Conservation (phyloP, 2,797 vertebrate genomes). For the Eupleurogrammus muticus region DNA sequence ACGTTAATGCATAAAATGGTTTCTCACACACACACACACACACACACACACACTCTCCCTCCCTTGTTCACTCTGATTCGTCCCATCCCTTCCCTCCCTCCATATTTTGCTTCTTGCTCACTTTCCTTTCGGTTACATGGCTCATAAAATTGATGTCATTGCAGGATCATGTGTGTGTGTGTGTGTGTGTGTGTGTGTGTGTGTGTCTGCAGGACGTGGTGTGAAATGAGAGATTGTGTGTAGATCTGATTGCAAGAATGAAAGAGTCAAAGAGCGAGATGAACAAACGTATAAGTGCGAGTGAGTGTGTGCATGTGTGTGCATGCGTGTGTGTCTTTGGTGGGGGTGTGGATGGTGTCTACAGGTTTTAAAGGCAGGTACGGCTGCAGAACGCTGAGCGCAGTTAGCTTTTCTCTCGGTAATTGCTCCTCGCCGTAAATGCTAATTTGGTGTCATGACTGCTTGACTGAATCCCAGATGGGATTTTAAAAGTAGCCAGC, state of each 20-base stretch:
- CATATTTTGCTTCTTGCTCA: conserved; percentile 22
- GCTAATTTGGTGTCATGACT: conserved; percentile 81
- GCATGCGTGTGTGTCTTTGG: conserved; percentile 57
- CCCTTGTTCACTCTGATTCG: conserved; percentile 62
- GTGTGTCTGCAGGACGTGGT: conserved; percentile 18
- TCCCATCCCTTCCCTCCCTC: conserved; percentile 26
- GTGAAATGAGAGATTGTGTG: conserved; percentile 46
- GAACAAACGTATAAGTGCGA: conserved; percentile 9
- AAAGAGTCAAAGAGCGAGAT: conserved; percentile 32
- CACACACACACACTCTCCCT: no score
- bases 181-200: conserved; percentile 19
- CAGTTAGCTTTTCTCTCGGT: conserved; percentile 76
- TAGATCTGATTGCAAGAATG: conserved; percentile 40
- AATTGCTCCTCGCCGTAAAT: conserved; percentile 78
- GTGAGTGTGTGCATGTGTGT: conserved; percentile 21
- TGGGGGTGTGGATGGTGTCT: conserved; percentile 49
- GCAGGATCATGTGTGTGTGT: conserved; percentile 37
- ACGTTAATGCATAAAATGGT: conserved; percentile 78
- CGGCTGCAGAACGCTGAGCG: conserved; percentile 70
- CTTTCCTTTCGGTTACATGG: conserved; percentile 43
- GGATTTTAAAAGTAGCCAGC: conserved; percentile 79
- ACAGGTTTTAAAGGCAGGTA: conserved; percentile 70
- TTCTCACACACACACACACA: conserved; percentile 54
- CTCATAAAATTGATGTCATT: conserved; percentile 65
- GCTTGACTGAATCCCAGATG: conserved; percentile 77